Evolutionary conservation across 1,140 invertebrate genomes (phyloP), one percentile per base, ranked within the genome.

Genomic region (Zophobas morio): DNA sequence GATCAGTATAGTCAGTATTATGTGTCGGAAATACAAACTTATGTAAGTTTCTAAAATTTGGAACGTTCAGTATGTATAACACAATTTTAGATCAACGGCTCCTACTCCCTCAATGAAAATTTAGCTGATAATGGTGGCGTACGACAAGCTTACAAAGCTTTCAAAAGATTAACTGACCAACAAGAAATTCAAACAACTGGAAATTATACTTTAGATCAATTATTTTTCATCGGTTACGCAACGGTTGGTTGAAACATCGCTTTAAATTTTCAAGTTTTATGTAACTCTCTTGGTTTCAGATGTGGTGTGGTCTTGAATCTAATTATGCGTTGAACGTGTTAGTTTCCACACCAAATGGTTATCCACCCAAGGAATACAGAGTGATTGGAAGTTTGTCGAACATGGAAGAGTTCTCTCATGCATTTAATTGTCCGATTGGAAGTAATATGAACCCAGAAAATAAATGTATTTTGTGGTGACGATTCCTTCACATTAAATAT

Each of bases 301-400:
- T 87, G 32, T 93, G 92, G 92, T 94, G 93, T 83, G 80, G 66
- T 40, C 71, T 63, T 5, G 81, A 82, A 56, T 88, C 87, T 37
- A 88, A 89, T 60, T 40, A 66, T 2, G 37, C 37, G 3, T 66
- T 66, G 39, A 42, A n/a, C n/a, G 39, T 42, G 1, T 42, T 66
- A 32, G 2, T 91, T 1, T 87, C 93, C 66, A 90, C 91, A 78
- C 87, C 92, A 72, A 90, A 93, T 70, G 88, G 90, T 70, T 94
- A 96, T 83, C 93, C 94, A 33, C 94, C 94, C 0, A 91, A 91
- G 20, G 89, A 92, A 75, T 96, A 93, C 88, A 92, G 96, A 39
- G 95, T 98, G 0, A 89, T 94, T 56, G 96, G 97, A 0, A 94
- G 96, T 0, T 86, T 98, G 6, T 95, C 96, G 33, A 99, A 99